Evolutionary conservation across 2,888 invertebrate genomes (phyloP).

Genomic region (Acronicta psi): DNA sequence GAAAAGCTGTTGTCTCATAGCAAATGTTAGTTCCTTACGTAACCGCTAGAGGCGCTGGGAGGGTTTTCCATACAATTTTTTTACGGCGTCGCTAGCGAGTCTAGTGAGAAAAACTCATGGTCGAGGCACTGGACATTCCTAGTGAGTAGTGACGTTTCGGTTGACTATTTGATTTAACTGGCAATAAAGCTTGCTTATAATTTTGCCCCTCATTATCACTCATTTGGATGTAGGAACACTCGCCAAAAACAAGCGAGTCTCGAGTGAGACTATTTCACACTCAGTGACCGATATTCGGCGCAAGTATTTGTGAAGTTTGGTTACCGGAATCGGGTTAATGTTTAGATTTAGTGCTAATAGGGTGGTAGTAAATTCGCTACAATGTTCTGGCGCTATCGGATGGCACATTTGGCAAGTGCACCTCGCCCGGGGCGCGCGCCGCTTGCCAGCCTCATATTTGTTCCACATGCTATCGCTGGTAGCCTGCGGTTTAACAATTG

Average conservation of each 20-base stretch:
- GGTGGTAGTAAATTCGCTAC: constrained; percentile 86
- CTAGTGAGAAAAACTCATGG: no score
- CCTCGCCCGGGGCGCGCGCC: constrained; percentile 69
- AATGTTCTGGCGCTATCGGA: constrained; percentile 87
- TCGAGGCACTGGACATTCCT: no score
- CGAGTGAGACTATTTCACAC: constrained; percentile 70
- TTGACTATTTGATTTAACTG: no score
- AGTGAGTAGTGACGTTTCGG: no score
- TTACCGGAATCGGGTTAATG: constrained; percentile 87
- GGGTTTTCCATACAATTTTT: no score
- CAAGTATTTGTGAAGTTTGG: constrained; percentile 82
- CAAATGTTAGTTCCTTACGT: no score
- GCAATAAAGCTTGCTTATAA: constrained; percentile 14
- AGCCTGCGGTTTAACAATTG: constrained; percentile 79
- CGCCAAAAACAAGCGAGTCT: constrained; percentile 66
- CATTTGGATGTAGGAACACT: constrained; percentile 55
- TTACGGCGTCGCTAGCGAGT: no score
- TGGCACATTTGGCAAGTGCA: constrained; percentile 86
- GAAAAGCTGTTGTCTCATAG: no score
- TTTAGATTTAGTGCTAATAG: constrained; percentile 89
- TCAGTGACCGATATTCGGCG: constrained; percentile 79
- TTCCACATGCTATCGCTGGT: constrained; percentile 70
- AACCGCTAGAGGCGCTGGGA: no score
- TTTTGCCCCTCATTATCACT: constrained; percentile 45
- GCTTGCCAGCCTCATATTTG: constrained; percentile 82